A percentile compares a stretch with the other conserved stretches of the same genome.
Evolutionary conservation across 2,113 vertebrate genomes (phyloP).

Genomic region (Gulo gulo): DNA sequence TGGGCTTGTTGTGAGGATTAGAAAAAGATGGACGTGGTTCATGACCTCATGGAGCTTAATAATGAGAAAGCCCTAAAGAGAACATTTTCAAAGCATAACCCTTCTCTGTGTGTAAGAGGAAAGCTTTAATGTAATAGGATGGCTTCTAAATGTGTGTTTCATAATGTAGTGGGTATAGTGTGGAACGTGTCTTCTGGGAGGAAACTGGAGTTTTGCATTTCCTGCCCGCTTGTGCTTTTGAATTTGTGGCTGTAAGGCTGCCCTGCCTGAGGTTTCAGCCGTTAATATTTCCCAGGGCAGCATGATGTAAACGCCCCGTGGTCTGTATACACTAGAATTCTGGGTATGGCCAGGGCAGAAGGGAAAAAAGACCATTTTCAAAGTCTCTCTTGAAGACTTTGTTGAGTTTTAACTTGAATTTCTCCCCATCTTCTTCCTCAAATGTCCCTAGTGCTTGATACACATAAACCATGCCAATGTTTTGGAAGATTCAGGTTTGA

Average conservation of each 20-base stretch:
- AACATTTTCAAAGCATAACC: neutral
- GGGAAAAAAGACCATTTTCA: neutral
- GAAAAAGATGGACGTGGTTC: neutral
- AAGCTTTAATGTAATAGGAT: neutral
- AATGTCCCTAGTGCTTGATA: slow-evolving; percentile 47
- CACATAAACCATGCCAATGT: slow-evolving; percentile 79
- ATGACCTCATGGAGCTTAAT: neutral
- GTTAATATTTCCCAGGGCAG: slow-evolving; percentile 41
- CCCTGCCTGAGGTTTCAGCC: slow-evolving; percentile 21
- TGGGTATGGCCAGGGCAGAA: neutral
- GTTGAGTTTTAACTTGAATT: slow-evolving; percentile 56
- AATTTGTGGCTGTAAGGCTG: slow-evolving; percentile 22
- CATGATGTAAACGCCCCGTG: neutral
- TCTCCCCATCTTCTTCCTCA: slow-evolving; percentile 60
- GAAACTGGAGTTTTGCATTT: slow-evolving; percentile 60
- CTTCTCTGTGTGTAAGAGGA: neutral
- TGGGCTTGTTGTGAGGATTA: neutral
- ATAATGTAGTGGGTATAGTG: neutral
- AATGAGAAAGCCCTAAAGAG: neutral
- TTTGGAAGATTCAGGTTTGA: slow-evolving; percentile 88
- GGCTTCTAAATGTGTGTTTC: slow-evolving; percentile 35
- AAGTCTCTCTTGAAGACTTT: slow-evolving; percentile 58
- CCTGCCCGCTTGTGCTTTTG: slow-evolving; percentile 52
- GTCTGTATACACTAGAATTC: neutral
- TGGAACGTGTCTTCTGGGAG: slow-evolving; percentile 29